These are phyloP conservation scores for Hedya salicella DNA, from an alignment of 2,888 invertebrate genomes.

Conservation along the genomic window DNA sequence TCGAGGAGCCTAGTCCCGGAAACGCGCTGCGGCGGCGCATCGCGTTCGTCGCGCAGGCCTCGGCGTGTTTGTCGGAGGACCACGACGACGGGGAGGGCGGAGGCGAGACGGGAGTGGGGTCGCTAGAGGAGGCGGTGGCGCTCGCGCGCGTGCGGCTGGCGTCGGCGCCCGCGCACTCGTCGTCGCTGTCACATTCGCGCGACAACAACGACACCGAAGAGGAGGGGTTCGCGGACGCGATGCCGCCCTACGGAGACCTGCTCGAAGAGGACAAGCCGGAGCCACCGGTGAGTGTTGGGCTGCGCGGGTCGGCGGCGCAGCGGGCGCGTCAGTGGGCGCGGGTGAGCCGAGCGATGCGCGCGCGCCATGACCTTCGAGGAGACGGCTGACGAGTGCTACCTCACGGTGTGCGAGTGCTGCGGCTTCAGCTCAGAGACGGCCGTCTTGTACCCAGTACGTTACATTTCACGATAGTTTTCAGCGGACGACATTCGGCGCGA, in stretches of 20 bases:
- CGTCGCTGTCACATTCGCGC: conserved; percentile 71
- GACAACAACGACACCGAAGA: conserved; percentile 75
- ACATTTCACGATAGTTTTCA: conserved; percentile 78
- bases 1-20: conserved; percentile 78
- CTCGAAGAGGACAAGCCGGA: conserved; percentile 71
- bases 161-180: conserved; percentile 60
- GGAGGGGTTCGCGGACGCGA: conserved; percentile 77
- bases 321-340: conserved; percentile 64
- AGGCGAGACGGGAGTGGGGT: conserved; percentile 76
- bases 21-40: conserved; percentile 79
- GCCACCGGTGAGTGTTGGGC: conserved; percentile 67
- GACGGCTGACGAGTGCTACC: conserved; percentile 78
- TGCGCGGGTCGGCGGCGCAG: conserved; percentile 36
- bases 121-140: conserved; percentile 82
- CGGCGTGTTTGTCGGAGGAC: conserved; percentile 82
- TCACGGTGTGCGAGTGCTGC: conserved; percentile 83
- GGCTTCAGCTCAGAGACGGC: conserved; percentile 83
- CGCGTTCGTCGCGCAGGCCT: conserved; percentile 83
- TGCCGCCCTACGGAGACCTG: conserved; percentile 84
- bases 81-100: conserved; percentile 73
- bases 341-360: conserved; percentile 76
- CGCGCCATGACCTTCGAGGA: conserved; percentile 84
- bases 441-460: conserved; percentile 81
- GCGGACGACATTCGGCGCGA: conserved; percentile 67
- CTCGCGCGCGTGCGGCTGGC: conserved; percentile 79